Conservation (phyloP, 2,888 invertebrate genomes). For the Meiosimyza platycephala region DNA sequence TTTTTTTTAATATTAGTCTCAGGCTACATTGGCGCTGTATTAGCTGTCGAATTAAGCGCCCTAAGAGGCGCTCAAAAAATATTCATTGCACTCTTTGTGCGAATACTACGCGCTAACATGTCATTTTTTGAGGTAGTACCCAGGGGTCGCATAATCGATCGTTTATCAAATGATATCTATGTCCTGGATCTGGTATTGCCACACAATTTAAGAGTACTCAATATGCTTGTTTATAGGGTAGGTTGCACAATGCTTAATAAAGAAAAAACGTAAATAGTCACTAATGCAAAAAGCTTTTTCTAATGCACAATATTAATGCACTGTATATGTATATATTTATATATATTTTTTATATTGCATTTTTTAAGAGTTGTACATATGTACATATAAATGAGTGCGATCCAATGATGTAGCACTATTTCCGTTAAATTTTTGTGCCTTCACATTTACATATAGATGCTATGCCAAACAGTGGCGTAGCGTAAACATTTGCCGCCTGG, state of each 20-base stretch:
- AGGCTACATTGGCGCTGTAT: constrained; percentile 36
- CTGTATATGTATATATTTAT: neutral
- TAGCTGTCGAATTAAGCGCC: constrained; percentile 43
- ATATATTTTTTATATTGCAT: no score
- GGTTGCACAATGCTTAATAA: constrained; percentile 19
- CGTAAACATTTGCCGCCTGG: no score
- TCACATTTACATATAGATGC: no score
- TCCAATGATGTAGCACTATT: no score
- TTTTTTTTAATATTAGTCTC: neutral
- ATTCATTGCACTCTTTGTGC: constrained; percentile 61
- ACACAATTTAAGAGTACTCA: constrained; percentile 69
- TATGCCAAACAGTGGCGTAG: no score
- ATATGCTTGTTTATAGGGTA: constrained; percentile 71
- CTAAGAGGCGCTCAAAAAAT: constrained; percentile 40
- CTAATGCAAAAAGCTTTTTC: neutral
- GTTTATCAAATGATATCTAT: constrained; percentile 67
- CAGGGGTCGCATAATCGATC: constrained; percentile 70
- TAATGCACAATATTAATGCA: neutral
- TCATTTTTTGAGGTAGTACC: constrained; percentile 73
- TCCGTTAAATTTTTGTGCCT: no score
- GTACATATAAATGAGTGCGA: no score
- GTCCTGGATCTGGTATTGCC: constrained; percentile 62
- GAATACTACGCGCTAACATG: constrained; percentile 69
- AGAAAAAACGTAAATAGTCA: neutral
- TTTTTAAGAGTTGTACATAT: no score